Evolutionary conservation across 2,888 invertebrate genomes (phyloP).

Genomic region (Rhopalosiphum nymphaeae): DNA sequence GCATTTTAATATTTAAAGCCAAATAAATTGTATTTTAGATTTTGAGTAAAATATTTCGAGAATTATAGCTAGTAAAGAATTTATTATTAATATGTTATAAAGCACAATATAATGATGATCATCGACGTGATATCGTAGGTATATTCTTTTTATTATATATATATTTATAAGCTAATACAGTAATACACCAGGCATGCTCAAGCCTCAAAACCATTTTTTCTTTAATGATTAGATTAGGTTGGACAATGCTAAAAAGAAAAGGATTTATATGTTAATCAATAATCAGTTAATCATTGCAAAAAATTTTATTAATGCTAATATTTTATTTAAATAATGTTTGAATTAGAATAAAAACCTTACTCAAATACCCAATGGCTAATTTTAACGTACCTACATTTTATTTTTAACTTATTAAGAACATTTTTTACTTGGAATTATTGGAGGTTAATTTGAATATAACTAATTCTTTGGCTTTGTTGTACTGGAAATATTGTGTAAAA

Average conservation of each 20-base stretch:
- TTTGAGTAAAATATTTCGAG: neutral
- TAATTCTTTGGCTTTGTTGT: conserved; percentile 83
- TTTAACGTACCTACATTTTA: neutral
- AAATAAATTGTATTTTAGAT: neutral
- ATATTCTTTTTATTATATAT: neutral
- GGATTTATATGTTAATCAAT: neutral
- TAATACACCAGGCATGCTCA: neutral
- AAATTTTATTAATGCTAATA: neutral
- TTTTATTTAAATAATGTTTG: neutral
- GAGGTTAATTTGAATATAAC: conserved; percentile 79
- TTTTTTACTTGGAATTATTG: neutral
- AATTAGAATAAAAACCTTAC: neutral
- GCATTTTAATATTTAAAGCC: neutral
- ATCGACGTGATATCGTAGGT: neutral
- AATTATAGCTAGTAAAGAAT: neutral
- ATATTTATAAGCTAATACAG: neutral
- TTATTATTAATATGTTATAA: neutral
- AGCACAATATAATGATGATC: too few species aligned
- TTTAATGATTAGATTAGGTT: neutral
- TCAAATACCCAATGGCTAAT: neutral
- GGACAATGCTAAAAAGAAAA: neutral
- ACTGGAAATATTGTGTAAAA: conserved; percentile 76
- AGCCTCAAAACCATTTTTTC: neutral
- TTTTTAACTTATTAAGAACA: too few species aligned
- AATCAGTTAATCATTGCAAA: neutral